Conservation (phyloP, 2,888 invertebrate species). For the Orthosia incerta region DNA sequence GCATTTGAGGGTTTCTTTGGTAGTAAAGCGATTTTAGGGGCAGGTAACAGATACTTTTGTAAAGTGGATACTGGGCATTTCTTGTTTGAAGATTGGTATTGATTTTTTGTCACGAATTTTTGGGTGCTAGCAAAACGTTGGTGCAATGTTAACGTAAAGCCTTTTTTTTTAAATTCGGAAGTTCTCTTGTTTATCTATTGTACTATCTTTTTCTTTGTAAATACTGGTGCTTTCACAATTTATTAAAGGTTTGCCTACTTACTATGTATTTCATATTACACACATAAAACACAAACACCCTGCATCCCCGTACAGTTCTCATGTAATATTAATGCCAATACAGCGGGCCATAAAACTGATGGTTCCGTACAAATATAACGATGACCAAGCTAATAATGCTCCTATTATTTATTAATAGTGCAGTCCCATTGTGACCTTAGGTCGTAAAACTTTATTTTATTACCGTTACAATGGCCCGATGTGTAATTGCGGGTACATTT, state of each 20-base stretch:
- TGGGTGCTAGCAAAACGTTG: neutral
- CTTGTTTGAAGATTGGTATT: neutral
- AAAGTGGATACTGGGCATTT: neutral
- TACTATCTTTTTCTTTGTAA: neutral
- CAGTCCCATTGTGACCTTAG: constrained; percentile 66
- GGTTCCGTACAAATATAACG: constrained; percentile 57
- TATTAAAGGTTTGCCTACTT: neutral
- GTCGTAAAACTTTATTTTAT: constrained; percentile 71
- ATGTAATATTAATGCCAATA: constrained; percentile 65
- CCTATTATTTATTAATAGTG: constrained; percentile 67
- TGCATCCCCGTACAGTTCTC: constrained; percentile 36
- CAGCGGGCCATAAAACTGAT: constrained; percentile 62
- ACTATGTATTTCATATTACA: neutral
- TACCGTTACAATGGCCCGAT: constrained; percentile 52
- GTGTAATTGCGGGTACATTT: constrained; percentile 57
- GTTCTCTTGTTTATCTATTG: no score
- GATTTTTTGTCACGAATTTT: neutral
- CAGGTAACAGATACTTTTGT: constrained; percentile 7
- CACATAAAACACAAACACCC: constrained; percentile 35
- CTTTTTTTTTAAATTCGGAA: no score
- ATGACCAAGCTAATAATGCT: constrained; percentile 58
- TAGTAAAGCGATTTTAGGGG: neutral
- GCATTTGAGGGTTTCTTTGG: constrained; percentile 3
- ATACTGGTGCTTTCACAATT: neutral
- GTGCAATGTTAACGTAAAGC: no score